phyloP scores from a whole-genome alignment of 2,888 invertebrate species.

The Temnothorax ravouxi region DNA sequence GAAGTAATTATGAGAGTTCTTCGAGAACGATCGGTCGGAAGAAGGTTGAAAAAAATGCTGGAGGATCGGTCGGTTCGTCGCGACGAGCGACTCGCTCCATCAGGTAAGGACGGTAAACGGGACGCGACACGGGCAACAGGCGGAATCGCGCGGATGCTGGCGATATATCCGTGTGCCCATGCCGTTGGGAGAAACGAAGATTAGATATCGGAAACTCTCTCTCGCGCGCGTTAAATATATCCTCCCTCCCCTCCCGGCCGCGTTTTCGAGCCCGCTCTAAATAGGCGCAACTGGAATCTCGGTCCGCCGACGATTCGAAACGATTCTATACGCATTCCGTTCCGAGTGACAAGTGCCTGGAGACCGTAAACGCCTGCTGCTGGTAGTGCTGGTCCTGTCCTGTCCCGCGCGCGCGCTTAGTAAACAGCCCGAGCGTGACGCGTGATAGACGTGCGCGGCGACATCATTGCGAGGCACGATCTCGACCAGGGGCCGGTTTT shows the following conservation, averaged over 20 bases:
- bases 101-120: not conserved
- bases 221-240: conserved; percentile 64
- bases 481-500: not conserved
- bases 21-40: not conserved
- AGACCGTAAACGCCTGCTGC: conserved; percentile 63
- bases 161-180: conserved; percentile 38
- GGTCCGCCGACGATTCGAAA: conserved; percentile 63
- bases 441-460: not conserved
- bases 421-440: conserved; percentile 39
- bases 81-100: not conserved
- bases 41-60: not conserved
- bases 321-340: conserved; percentile 71
- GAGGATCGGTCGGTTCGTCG: not conserved
- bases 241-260: conserved; percentile 48
- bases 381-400: not conserved
- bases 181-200: conserved; percentile 57
- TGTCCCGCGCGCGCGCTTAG: not conserved
- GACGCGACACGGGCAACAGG: not conserved
- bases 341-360: conserved; percentile 74
- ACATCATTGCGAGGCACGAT: conserved; percentile 20
- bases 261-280: conserved; percentile 72
- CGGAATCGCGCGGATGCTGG: not conserved
- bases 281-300: conserved; percentile 70
- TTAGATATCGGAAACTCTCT: conserved; percentile 50
- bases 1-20: not conserved